Base-by-base conservation (phyloP, 2,888 invertebrate genomes). In the Marasmarcha lunaedactyla region DNA sequence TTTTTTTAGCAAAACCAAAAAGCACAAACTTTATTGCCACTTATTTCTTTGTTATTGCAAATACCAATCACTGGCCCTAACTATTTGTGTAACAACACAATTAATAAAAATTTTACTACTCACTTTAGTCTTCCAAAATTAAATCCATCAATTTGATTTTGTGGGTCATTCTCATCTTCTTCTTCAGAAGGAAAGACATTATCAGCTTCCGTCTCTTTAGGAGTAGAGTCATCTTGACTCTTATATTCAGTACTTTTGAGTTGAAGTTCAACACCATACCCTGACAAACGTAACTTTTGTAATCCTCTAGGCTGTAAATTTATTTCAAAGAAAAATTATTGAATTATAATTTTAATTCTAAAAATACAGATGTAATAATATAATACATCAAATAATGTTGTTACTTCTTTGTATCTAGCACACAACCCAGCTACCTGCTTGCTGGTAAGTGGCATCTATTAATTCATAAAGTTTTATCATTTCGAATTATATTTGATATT, bases 171-270 rank as follows among this genome's bases (percentile, higher is more conserved):
- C 47, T 84, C 84, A 44, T 84, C 84, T 43, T 86, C 86, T 42
- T 87, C 86, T 33, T 81, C 79, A 3, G 71, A 70, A 11, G 63
- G 46, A 20, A 56, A 48, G 5, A 66, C 34, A 2, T 79, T 83
- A n/a, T 83, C 85, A 20, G 70, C 78, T 14, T 84, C 83, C 33
- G 85, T 66, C 42, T 90, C 88, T 64, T 91, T 90, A 3, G 86
- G 87, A 1, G 81, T 86, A 0, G 90, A 87, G 79, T 98, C 98
- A 83, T 99, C 98, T 59, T 98, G 97, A 41, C 97, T 98, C 81
- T 98, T 99, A 64, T 99, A 99, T 70, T 99, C 99, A 0, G 98
- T 99, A 43, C 97, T 98, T 78, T 99, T 99, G 61, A 99, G 91
- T 70, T 98, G 97, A 38, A 99, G 77, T 70, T 99, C 99, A 1